Evolutionary conservation across 35 echinoderm and acorn worm species (phyloP).

Genomic region (Acanthaster planci): DNA sequence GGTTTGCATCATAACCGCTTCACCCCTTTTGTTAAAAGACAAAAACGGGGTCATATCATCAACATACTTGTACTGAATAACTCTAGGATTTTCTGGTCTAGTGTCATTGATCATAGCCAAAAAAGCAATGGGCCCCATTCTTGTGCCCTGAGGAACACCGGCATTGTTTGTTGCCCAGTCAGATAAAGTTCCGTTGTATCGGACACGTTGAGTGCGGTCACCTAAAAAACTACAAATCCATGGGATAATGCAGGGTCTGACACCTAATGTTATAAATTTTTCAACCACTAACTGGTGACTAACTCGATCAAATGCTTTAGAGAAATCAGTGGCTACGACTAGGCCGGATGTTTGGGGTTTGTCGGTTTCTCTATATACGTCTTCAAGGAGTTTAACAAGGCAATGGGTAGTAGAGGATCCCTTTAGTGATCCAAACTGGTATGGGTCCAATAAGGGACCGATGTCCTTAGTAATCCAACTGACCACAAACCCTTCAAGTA

Average conservation of each 20-base stretch:
- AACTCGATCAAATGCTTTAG: constrained; percentile 51
- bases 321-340: constrained; percentile 47
- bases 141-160: constrained; percentile 46
- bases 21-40: not conserved
- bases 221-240: not conserved
- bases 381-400: constrained; percentile 14
- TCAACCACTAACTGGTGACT: constrained; percentile 31
- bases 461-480: constrained; percentile 30
- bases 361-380: constrained; percentile 22
- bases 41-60: no score
- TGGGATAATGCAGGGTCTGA: not conserved
- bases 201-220: not conserved
- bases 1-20: not conserved
- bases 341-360: not conserved
- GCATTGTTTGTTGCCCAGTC: not conserved
- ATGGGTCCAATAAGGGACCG: not conserved
- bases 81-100: no score
- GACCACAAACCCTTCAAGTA: constrained; percentile 34
- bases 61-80: no score
- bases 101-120: constrained; percentile 43
- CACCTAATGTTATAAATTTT: constrained; percentile 19
- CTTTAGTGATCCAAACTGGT: constrained; percentile 38
- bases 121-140: constrained; percentile 37
- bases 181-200: not conserved
- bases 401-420: constrained; percentile 28